Evolutionary conservation across 2,113 vertebrate species (phyloP), one percentile per base, ranked within the genome.

Genomic region (Equus quagga): DNA sequence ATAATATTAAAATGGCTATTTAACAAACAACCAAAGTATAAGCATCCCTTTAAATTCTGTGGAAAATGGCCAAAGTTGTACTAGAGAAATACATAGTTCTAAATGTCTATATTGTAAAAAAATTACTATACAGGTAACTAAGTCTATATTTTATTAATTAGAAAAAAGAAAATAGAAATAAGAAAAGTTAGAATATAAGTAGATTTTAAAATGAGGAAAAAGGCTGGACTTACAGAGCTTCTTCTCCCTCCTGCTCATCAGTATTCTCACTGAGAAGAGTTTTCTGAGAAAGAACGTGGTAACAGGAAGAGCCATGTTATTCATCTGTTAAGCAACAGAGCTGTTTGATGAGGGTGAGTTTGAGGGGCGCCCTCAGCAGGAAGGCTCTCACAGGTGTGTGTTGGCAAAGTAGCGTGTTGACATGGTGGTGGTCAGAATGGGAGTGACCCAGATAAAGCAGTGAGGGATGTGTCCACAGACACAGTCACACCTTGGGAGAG

Each of bases 41-140:
- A 82, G 8, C 33, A 62, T 86, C 23, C 26, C 36, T 78, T 94
- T 91, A 92, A 87, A 46, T 86, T 90, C 62, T 36, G 10, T 64
- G 24, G 67, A 87, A 60, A 83, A 31, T 49, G 81, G 44, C 44
- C 78, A 76, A 33, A 62, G 12, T 89, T 75, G 65, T 89, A 56
- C 36, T 69, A 70, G 15, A 36, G 19, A n/a, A 65, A 88, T 26
- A 85, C 23, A 44, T 64, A 64, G 7, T 26, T 89, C 58, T 89
- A 92, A 92, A 90, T 44, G 21, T 64, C n/a, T 89, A 8, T 44
- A 58, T 67, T 62, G 56, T 92, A 62, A 72, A 90, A 80, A 83
- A 73, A 72, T 36, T 69, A 69, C 58, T 76, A 19, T n/a, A 4
- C 54, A 5, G 14, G 75, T 92, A 26, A 26, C 41, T 28, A 62